phyloP scores from a whole-genome alignment of 2,888 invertebrate genomes.

The Microctonus aethiopoides region DNA sequence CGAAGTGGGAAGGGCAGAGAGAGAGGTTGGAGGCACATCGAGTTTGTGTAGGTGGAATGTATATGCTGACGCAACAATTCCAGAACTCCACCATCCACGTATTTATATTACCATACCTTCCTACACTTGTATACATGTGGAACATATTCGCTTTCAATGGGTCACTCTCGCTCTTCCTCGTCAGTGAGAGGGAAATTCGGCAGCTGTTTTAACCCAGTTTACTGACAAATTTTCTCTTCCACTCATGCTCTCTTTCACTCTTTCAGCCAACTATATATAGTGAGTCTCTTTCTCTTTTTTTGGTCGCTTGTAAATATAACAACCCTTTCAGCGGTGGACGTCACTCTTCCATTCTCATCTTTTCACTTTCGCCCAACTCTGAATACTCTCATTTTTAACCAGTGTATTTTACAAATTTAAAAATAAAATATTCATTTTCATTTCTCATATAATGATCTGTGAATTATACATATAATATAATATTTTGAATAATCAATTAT shows the following conservation, averaged over 20 bases:
- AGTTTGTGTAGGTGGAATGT: constrained; percentile 16
- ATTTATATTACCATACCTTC: neutral
- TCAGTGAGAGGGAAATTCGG: constrained; percentile 66
- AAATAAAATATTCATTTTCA: too few relatives aligned
- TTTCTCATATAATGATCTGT: too few relatives aligned
- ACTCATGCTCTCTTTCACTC: constrained; percentile 18
- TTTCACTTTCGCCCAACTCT: constrained; percentile 9
- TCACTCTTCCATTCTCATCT: constrained; percentile 19
- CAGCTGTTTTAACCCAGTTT: constrained; percentile 65
- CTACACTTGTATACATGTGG: constrained; percentile 50
- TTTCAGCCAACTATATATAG: too few relatives aligned
- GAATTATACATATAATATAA: too few relatives aligned
- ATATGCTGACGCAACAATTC: neutral
- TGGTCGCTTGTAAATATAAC: constrained; percentile 32
- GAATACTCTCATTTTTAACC: neutral
- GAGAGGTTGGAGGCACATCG: neutral
- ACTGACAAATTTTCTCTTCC: constrained; percentile 58
- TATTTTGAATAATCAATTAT: too few relatives aligned
- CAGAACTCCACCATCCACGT: neutral
- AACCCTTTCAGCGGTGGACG: constrained; percentile 27
- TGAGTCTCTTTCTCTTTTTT: constrained; percentile 33
- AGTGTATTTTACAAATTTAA: neutral
- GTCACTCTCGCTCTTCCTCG: constrained; percentile 64
- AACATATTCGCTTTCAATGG: constrained; percentile 65
- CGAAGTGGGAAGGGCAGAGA: neutral